Evolutionary conservation across 30 jellyfish, hydroid and myxozoan genomes (phyloP).

Genomic region (Pseudorhiza aurosa): DNA sequence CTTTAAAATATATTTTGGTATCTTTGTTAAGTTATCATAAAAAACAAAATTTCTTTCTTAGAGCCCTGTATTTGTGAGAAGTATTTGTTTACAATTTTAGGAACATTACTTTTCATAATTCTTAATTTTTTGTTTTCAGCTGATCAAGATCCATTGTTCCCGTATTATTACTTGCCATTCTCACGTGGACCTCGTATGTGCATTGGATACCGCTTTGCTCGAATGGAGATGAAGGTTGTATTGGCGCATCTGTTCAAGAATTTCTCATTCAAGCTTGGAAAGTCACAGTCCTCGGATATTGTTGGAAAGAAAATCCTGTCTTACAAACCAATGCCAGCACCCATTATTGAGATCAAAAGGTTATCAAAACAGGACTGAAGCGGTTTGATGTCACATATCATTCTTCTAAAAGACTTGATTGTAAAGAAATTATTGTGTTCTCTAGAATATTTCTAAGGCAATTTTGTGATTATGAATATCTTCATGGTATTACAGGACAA

Average conservation of each 20-base stretch:
- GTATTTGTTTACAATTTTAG: no score
- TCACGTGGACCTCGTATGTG: conserved; percentile 55
- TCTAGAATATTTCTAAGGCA: no score
- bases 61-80: no score
- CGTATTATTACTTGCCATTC: conserved; percentile 23
- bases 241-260: conserved; percentile 12
- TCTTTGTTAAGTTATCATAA: no score
- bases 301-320: background rate
- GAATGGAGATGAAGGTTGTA: conserved; percentile 30
- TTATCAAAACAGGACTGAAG: no score
- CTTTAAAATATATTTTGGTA: background rate
- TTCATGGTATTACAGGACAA: no score
- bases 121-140: background rate
- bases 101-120: background rate
- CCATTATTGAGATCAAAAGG: conserved; percentile 6
- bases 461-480: no score
- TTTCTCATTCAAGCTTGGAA: conserved; percentile 23
- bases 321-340: conserved; percentile 33
- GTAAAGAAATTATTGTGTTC: no score
- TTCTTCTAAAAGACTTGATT: no score
- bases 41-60: no score
- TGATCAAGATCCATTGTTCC: conserved; percentile 20
- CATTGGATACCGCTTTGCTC: conserved; percentile 35
- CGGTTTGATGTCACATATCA: no score
- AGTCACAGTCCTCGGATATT: conserved; percentile 19